Percentiles rank a stretch among this genome's conserved stretches.
These are phyloP conservation scores for Drosophila sulfurigaster DNA, from an alignment of 1,140 invertebrate genomes.

Conservation along the genomic window DNA sequence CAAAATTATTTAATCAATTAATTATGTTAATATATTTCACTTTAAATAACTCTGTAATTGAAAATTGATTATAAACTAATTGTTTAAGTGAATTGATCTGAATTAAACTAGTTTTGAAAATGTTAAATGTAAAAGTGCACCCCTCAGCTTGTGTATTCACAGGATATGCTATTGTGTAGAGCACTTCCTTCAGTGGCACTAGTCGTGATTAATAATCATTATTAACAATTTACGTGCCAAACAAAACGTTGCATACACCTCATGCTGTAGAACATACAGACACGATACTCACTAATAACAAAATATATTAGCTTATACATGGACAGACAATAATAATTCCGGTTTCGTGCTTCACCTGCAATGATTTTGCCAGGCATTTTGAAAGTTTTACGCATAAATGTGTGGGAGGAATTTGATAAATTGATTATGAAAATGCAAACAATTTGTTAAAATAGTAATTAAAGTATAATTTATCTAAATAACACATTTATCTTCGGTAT, in stretches of 20 bases:
- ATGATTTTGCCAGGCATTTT: neutral
- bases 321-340: conserved; percentile 40
- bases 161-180: conserved; percentile 30
- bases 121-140: neutral
- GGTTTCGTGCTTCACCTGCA: conserved; percentile 45
- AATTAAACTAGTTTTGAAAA: too few species aligned
- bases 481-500: neutral
- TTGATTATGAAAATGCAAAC: neutral
- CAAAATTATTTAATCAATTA: too few species aligned
- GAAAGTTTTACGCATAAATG: neutral
- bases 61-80: too few species aligned
- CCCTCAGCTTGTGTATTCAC: neutral
- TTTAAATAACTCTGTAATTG: too few species aligned
- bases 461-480: neutral
- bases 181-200: neutral
- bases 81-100: too few species aligned
- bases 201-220: conserved; percentile 61
- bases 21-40: too few species aligned
- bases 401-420: neutral
- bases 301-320: neutral
- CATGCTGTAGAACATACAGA: neutral
- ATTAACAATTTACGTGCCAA: conserved; percentile 63
- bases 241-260: conserved; percentile 42
- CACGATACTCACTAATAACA: neutral
- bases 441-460: neutral